phyloP scores from a whole-genome alignment of 2,797 vertebrate species.

The Sebastolobus alascanus region DNA sequence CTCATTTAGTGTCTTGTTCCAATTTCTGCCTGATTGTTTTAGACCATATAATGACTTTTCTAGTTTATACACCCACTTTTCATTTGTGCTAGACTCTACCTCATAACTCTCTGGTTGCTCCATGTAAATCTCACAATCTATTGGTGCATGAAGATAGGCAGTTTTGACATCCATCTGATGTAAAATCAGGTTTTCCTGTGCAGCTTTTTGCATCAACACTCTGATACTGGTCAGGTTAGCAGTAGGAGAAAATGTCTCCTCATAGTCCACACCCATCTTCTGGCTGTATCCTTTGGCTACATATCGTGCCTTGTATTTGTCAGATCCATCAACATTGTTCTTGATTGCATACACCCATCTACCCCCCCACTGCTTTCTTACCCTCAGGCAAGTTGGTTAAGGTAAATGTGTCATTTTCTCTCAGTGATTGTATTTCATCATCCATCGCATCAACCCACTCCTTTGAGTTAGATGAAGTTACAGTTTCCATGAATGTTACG shows the following conservation, averaged over 20 bases:
- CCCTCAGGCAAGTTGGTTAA: no score
- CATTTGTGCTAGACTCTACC: background rate
- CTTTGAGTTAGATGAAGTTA: background rate
- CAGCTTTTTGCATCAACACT: constrained; percentile 20
- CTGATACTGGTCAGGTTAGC: no score
- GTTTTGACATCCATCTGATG: constrained; percentile 7
- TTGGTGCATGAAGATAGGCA: background rate
- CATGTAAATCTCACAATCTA: constrained; percentile 10
- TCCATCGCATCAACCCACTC: background rate
- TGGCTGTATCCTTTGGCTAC: no score
- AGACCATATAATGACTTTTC: background rate
- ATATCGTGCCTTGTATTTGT: no score
- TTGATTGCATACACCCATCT: no score
- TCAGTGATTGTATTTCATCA: no score
- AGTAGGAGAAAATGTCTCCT: no score
- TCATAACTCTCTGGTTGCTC: constrained; percentile 17
- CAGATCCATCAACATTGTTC: no score
- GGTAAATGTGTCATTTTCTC: no score
- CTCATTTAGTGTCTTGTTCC: background rate
- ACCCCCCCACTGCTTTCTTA: no score
- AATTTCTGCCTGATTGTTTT: background rate
- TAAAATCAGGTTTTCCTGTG: background rate
- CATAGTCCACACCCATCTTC: no score
- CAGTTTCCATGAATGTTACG: background rate
- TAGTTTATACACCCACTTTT: background rate